Conservation (phyloP, 2,888 invertebrate species). For the Netelia virgata region DNA sequence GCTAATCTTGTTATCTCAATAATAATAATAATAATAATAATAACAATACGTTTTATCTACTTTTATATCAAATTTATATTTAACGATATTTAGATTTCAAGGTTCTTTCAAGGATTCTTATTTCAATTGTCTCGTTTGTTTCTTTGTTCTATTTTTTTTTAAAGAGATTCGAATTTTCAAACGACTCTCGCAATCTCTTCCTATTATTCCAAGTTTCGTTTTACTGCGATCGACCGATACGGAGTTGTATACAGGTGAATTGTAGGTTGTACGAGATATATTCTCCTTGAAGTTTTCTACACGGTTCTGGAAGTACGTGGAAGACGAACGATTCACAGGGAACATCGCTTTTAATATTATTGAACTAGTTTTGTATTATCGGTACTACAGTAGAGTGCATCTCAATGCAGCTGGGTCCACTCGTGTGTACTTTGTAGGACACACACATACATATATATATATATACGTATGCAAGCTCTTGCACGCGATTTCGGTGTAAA, state of each 20-base stretch:
- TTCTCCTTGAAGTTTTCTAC: neutral
- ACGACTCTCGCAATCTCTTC: too few relatives aligned
- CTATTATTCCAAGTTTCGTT: too few relatives aligned
- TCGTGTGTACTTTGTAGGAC: neutral
- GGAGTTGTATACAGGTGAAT: neutral
- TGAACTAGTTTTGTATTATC: constrained; percentile 42
- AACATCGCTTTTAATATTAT: constrained; percentile 57
- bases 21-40: too few relatives aligned
- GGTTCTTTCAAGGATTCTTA: too few relatives aligned
- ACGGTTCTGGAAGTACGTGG: neutral
- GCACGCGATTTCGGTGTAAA: constrained; percentile 47
- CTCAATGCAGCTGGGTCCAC: constrained; percentile 2
- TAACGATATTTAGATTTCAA: too few relatives aligned
- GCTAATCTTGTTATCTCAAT: too few relatives aligned
- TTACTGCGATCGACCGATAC: too few relatives aligned
- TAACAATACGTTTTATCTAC: too few relatives aligned
- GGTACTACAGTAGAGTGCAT: constrained; percentile 42
- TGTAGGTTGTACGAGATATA: neutral
- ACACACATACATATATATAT: neutral
- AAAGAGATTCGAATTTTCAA: too few relatives aligned
- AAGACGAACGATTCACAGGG: neutral
- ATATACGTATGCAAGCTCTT: neutral
- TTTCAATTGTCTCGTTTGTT: too few relatives aligned
- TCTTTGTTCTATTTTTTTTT: too few relatives aligned
- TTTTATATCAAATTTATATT: too few relatives aligned